Conservation (phyloP, 2,888 invertebrate species). For the Deroplatys truncata region DNA sequence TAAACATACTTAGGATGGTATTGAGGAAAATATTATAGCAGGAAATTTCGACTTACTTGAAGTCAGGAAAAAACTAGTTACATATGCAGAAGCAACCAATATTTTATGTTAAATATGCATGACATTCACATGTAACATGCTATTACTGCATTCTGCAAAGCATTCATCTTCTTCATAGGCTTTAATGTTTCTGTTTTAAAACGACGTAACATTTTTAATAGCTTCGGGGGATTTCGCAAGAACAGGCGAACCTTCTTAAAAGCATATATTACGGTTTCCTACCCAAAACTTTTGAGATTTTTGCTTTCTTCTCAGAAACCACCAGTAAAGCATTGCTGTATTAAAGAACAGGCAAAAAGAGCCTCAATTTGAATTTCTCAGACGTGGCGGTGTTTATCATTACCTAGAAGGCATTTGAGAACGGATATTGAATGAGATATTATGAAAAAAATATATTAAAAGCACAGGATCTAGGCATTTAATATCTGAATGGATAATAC, state of each 20-base stretch:
- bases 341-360: not conserved
- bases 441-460: not conserved
- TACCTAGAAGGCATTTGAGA: not conserved
- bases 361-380: not conserved
- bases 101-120: not conserved
- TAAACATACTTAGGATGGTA: too few relatives aligned
- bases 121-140: not conserved
- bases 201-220: not conserved
- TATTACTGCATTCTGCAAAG: not conserved
- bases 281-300: not conserved
- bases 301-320: not conserved
- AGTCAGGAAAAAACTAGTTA: too few relatives aligned
- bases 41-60: too few relatives aligned
- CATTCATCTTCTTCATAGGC: not conserved
- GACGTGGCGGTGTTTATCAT: not conserved
- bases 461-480: not conserved
- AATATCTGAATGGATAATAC: too few relatives aligned
- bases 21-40: too few relatives aligned
- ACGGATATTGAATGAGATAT: not conserved
- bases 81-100: too few relatives aligned
- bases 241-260: not conserved
- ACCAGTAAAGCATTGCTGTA: not conserved
- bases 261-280: not conserved
- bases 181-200: not conserved
- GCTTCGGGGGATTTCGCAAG: not conserved